These are phyloP conservation scores for Tenualosa thibaudeaui DNA, from an alignment of 2,797 vertebrate species.

Conservation along the genomic window DNA sequence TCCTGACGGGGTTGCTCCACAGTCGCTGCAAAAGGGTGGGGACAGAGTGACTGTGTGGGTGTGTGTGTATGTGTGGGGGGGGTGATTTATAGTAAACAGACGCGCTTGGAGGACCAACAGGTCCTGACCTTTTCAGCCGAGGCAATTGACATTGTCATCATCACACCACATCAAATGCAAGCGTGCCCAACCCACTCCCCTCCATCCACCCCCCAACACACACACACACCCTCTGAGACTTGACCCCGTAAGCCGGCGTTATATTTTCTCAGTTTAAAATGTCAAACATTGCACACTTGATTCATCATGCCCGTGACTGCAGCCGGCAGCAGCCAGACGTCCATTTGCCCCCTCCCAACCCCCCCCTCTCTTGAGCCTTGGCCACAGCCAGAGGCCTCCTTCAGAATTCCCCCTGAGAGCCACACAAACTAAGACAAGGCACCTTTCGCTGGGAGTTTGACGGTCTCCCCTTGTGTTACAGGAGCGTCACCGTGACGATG, in stretches of 20 bases:
- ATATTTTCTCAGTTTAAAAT: slow-evolving; percentile 3
- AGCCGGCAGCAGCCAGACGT: background rate
- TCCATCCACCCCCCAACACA: background rate
- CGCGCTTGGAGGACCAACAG: background rate
- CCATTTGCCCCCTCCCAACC: background rate
- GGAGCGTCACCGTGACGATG: slow-evolving; percentile 1
- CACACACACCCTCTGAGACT: background rate
- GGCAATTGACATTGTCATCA: slow-evolving; percentile 23
- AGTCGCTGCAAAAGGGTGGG: background rate
- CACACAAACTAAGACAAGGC: background rate
- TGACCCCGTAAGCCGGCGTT: background rate
- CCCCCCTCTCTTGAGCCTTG: background rate
- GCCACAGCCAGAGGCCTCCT: background rate
- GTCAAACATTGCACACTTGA: background rate
- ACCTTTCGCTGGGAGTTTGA: background rate
- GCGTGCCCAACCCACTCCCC: too few species aligned
- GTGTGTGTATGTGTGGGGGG: background rate
- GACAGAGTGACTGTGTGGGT: background rate
- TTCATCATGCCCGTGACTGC: background rate
- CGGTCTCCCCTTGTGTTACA: background rate
- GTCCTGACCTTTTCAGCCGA: slow-evolving; percentile 5
- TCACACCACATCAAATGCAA: background rate
- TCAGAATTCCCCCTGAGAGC: background rate
- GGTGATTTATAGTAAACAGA: slow-evolving; percentile 12
- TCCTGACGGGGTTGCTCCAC: background rate